A percentile compares a stretch with the other conserved stretches of the same genome.
Conservation (phyloP, 2,888 invertebrate species). For the Zootermopsis nevadensis region DNA sequence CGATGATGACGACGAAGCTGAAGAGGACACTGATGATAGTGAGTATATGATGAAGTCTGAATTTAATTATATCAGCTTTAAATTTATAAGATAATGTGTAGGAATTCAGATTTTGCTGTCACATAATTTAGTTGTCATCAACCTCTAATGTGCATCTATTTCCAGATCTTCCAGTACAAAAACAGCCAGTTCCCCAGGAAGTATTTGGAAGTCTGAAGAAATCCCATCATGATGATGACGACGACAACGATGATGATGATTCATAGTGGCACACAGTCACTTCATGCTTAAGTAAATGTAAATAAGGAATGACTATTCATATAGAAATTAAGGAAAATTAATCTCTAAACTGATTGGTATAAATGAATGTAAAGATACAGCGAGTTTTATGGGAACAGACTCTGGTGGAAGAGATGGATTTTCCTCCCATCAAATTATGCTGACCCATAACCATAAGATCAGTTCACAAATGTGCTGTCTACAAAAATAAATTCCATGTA, state of each 20-base stretch:
- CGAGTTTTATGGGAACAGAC: too few species aligned
- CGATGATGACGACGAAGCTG: slow-evolving; percentile 69
- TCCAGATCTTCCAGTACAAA: slow-evolving; percentile 78
- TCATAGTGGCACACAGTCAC: background rate
- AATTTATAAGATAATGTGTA: too few species aligned
- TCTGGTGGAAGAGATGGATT: too few species aligned
- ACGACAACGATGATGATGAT: background rate
- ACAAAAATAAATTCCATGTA: background rate
- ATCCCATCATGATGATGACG: slow-evolving; percentile 33
- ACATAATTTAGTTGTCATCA: too few species aligned
- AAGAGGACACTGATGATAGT: slow-evolving; percentile 56
- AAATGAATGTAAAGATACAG: background rate
- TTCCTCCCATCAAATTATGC: too few species aligned
- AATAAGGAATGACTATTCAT: background rate
- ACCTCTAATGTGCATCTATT: slow-evolving; percentile 40
- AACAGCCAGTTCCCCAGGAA: slow-evolving; percentile 87
- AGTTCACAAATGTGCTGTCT: too few species aligned
- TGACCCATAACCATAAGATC: too few species aligned
- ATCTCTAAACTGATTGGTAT: background rate
- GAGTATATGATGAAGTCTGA: background rate
- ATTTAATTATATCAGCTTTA: too few species aligned
- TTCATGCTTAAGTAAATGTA: background rate
- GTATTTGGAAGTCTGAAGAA: slow-evolving; percentile 86
- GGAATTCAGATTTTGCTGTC: too few species aligned
- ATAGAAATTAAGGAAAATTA: background rate